phyloP scores from a whole-genome alignment of 1,140 invertebrate species.

The Drosophila guanche region DNA sequence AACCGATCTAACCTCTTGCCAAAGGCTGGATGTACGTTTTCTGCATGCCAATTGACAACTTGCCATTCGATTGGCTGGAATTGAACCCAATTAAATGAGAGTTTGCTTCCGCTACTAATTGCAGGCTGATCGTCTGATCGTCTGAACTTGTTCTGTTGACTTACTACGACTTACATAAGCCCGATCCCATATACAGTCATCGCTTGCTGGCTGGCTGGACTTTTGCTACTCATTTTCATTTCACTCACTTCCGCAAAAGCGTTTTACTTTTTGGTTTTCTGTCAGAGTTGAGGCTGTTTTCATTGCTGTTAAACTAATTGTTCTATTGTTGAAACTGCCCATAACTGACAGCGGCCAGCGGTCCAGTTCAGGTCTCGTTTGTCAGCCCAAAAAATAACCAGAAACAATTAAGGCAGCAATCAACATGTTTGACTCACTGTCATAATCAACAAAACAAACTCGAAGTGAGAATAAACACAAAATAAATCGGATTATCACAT shows the following conservation, averaged over 20 bases:
- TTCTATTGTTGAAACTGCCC: conserved; percentile 42
- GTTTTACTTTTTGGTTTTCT: neutral
- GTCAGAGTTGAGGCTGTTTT: conserved; percentile 10
- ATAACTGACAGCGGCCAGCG: conserved; percentile 13
- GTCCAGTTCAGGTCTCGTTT: too few relatives aligned
- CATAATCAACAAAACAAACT: conserved; percentile 26
- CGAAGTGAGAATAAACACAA: conserved; percentile 32
- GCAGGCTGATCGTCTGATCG: neutral
- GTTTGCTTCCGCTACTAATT: conserved; percentile 19
- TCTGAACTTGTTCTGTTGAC: neutral
- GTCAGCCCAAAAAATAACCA: conserved; percentile 8
- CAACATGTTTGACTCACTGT: conserved; percentile 46
- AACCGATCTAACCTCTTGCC: neutral
- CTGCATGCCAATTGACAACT: conserved; percentile 17
- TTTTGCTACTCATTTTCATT: neutral
- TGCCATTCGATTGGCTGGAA: conserved; percentile 24
- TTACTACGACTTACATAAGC: neutral
- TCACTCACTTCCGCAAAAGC: conserved; percentile 17
- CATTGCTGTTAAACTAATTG: conserved; percentile 34
- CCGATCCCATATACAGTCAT: neutral
- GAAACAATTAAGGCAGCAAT: conserved; percentile 64
- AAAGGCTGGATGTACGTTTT: neutral
- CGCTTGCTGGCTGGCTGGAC: neutral
- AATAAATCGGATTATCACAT: conserved; percentile 50
- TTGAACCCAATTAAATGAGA: conserved; percentile 19